phyloP scores from a whole-genome alignment of 2,797 vertebrate genomes.

The Chelonia mydas region DNA sequence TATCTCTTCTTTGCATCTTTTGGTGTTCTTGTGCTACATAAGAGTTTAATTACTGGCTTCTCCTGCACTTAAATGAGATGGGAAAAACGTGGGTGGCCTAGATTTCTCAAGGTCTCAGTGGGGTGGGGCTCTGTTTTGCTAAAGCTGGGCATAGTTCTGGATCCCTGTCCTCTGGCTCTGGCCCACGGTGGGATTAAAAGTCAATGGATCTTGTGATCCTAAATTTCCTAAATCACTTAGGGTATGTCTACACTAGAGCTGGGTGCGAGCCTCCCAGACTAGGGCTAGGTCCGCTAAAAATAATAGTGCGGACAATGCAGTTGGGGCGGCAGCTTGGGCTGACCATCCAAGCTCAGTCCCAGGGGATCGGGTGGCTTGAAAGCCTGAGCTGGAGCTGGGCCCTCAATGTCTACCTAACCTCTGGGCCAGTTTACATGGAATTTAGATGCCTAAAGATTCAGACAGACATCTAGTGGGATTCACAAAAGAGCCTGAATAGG shows the following conservation, averaged over 20 bases:
- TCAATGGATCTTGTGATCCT: background rate
- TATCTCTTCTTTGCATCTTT: constrained; percentile 38
- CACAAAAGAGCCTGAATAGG: background rate
- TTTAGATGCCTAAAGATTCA: background rate
- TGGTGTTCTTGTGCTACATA: constrained; percentile 42
- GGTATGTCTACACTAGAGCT: background rate
- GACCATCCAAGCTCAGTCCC: background rate
- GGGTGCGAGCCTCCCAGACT: background rate
- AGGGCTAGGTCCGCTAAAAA: background rate
- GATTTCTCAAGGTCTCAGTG: background rate
- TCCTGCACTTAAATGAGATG: background rate
- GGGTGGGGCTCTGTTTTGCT: background rate
- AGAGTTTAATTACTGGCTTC: constrained; percentile 34
- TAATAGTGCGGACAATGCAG: background rate
- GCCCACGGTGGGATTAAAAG: background rate
- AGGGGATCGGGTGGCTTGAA: background rate
- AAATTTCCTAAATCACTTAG: background rate
- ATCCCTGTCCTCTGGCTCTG: background rate
- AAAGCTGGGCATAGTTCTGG: background rate
- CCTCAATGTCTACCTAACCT: background rate
- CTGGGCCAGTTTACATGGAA: background rate
- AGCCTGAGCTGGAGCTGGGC: no score
- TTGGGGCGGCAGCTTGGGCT: no score
- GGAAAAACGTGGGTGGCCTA: background rate
- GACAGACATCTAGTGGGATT: background rate